Conservation (phyloP, 2,888 invertebrate genomes). For the Opisthograptis luteolata region DNA sequence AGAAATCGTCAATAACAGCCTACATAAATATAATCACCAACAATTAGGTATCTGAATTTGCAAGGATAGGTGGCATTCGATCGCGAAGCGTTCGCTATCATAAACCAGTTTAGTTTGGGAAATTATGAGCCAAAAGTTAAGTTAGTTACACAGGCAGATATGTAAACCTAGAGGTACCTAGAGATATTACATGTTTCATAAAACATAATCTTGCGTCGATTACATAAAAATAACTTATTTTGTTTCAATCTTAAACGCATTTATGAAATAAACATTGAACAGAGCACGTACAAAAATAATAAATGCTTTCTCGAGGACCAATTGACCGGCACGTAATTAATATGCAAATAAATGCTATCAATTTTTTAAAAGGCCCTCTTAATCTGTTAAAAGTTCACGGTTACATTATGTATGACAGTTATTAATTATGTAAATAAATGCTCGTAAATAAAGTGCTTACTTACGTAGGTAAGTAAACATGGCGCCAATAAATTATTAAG, state of each 20-base stretch:
- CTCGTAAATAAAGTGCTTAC: neutral
- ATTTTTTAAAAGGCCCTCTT: constrained; percentile 16
- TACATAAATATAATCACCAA: too few species aligned
- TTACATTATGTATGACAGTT: constrained; percentile 14
- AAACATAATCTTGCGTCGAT: too few species aligned
- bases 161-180: too few species aligned
- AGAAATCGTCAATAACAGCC: too few species aligned
- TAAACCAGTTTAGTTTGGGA: too few species aligned
- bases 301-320: constrained; percentile 4
- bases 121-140: too few species aligned
- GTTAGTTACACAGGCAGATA: too few species aligned
- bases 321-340: constrained; percentile 2
- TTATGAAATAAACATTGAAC: neutral
- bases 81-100: too few species aligned
- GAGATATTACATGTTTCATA: too few species aligned
- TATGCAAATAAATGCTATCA: constrained; percentile 11
- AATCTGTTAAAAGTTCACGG: constrained; percentile 34
- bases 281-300: neutral
- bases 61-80: too few species aligned
- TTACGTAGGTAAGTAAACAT: neutral
- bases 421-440: constrained; percentile 14
- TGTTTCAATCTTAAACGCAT: too few species aligned
- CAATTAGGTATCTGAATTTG: too few species aligned
- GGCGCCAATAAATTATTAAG: neutral
- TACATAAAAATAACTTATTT: neutral